A percentile compares a stretch with the other conserved stretches of the same genome.
Conservation (phyloP, 2,888 invertebrate species). For the Heteromurus nitidus region DNA sequence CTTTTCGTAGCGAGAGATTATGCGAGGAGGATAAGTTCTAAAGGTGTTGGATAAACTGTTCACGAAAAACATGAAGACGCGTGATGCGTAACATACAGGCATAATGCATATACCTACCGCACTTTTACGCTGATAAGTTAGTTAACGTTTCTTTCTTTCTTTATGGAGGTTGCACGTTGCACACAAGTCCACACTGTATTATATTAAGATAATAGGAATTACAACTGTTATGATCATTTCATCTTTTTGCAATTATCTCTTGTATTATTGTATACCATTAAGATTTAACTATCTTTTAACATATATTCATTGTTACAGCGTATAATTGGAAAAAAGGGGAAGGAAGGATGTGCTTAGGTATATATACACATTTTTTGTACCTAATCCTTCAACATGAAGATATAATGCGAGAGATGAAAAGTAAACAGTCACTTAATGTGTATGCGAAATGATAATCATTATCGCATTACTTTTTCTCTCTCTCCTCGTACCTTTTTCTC, state of each 20-base stretch:
- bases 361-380: neutral
- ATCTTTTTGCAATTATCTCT: too few species aligned
- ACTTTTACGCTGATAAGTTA: too few species aligned
- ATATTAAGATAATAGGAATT: slow-evolving; percentile 1
- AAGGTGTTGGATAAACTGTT: too few species aligned
- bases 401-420: neutral
- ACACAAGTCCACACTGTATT: neutral
- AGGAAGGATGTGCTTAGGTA: slow-evolving; percentile 13
- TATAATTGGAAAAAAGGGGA: neutral
- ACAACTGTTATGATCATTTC: too few species aligned
- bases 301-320: neutral
- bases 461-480: too few species aligned
- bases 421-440: neutral
- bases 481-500: too few species aligned
- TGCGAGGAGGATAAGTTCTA: too few species aligned
- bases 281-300: neutral
- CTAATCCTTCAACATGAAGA: too few species aligned
- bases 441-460: neutral
- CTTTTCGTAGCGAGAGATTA: neutral
- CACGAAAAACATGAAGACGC: too few species aligned
- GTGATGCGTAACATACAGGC: too few species aligned
- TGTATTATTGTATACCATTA: neutral
- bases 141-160: too few species aligned
- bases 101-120: too few species aligned
- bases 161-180: slow-evolving; percentile 31